Evolutionary conservation across 2,113 vertebrate species (phyloP), one percentile per base, ranked within the genome.

Genomic region (Lates calcarifer): DNA sequence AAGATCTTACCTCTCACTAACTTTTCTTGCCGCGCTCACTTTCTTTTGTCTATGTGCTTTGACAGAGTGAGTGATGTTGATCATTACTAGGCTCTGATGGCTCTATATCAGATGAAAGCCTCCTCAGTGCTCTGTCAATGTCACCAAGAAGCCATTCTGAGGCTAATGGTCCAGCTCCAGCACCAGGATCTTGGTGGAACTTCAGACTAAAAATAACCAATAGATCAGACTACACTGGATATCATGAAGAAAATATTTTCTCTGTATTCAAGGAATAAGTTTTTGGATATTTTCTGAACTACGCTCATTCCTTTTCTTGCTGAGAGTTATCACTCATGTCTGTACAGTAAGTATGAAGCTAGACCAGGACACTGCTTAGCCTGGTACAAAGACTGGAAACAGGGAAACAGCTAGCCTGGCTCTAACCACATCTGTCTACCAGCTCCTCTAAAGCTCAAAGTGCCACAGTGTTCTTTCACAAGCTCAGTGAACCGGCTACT

Each of bases 31-130:
- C 0, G 1, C 33, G 11, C 69, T 69, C 53, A n/a, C 77, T 78
- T 66, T 84, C 26, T 72, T 77, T 57, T 47, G 74, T 82, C 73
- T 56, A 5, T 28, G 60, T 28, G 72, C 58, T 73, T 18, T 60
- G 89, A 81, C 89, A 89, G 78, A 35, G 87, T 89, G 91, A 91
- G 55, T 60, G 74, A 90, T 92, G 87, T 39, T 28, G 84, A 83
- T 92, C 90, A 75, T 91, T 90, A 91, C 79, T n/a, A 0, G 73
- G 74, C 82, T 82, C 74, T 71, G 88, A 90, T 86, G 81, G 69
- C 66, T 79, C 56, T 22, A 24, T 68, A 84, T 90, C 84, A 77
- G 70, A 86, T 63, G 62, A 89, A 81, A 86, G 81, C 77, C 82
- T 74, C 63, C 29, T 76, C 77, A 1, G 17, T 5, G 53, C 72